Conservation (phyloP, 1,140 invertebrate genomes). For the Brachionus paranguensis region DNA sequence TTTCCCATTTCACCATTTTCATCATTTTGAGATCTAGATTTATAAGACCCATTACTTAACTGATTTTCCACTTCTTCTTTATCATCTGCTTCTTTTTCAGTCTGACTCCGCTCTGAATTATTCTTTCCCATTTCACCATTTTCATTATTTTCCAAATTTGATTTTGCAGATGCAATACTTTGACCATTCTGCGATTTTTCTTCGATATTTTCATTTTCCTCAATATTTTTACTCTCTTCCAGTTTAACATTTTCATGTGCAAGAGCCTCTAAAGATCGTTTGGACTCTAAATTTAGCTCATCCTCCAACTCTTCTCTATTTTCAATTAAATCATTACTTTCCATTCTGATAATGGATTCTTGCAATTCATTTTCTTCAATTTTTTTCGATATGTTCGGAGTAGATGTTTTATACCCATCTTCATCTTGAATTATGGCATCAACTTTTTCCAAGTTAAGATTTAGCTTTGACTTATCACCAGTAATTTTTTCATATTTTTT, state of each 20-base stretch:
- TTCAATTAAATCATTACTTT: neutral
- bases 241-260: neutral
- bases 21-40: neutral
- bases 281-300: neutral
- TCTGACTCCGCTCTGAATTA: neutral
- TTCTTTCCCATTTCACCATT: neutral
- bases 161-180: no score
- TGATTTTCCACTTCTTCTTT: neutral
- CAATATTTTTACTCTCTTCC: neutral
- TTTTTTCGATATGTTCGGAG: constrained; percentile 5
- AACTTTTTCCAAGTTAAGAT: neutral
- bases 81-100: neutral
- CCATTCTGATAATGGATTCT: neutral
- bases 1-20: neutral
- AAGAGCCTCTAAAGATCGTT: neutral
- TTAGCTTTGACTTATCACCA: neutral
- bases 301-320: neutral
- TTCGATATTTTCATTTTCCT: neutral
- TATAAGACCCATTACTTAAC: no score
- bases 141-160: neutral
- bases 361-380: constrained; percentile 6
- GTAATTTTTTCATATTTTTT: neutral
- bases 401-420: neutral
- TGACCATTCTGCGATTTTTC: no score
- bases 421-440: neutral